Evolutionary conservation across 2,797 vertebrate species (phyloP), one percentile per base, ranked within the genome.

Genomic region (Labroides dimidiatus): DNA sequence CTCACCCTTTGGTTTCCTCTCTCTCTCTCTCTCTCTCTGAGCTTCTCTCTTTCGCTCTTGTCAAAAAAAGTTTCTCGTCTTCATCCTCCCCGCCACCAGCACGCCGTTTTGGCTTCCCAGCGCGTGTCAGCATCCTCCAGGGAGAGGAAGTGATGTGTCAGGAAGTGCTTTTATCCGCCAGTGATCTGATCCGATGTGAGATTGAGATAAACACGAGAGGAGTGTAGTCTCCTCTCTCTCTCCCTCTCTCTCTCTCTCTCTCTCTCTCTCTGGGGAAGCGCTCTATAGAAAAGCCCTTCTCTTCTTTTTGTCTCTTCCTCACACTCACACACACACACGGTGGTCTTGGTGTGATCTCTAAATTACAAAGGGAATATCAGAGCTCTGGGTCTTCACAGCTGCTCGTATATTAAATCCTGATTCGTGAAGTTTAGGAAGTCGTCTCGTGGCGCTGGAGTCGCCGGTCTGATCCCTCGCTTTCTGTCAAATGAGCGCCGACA

Each of bases 111-210:
- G 12, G 66, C 78, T 89, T 84, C 81, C 73, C 72, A 41, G 80
- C 44, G 49, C 72, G 73, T 90, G 82, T 88, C 84, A n/a, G 81
- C 87, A 84, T 91, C 87, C 87, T 90, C 90, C 69, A 74, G 79
- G 87, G 87, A 84, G 81, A 90, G 89, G 90, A 91, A 89, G 87
- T 90, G 89, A 89, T 89, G 87, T 76, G 85, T 88, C 89, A 90
- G 90, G 86, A 91, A 88, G 81, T 69, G 84, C 84, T 87, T 90
- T 91, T 90, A 92, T 91, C 91, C 49, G 69, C 78, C 77, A 72
- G 88, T 87, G 90, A 93, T 92, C 89, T 90, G 90, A 93, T 89
- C 84, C 85, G 87, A 91, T 91, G 84, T 84, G 89, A 90, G 83
- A 88, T 84, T 58, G 84, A 86, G 89, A 91, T 88, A 87, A 93